phyloP scores from a whole-genome alignment of 2,797 vertebrate genomes.

The Halcyon chelicuti region DNA sequence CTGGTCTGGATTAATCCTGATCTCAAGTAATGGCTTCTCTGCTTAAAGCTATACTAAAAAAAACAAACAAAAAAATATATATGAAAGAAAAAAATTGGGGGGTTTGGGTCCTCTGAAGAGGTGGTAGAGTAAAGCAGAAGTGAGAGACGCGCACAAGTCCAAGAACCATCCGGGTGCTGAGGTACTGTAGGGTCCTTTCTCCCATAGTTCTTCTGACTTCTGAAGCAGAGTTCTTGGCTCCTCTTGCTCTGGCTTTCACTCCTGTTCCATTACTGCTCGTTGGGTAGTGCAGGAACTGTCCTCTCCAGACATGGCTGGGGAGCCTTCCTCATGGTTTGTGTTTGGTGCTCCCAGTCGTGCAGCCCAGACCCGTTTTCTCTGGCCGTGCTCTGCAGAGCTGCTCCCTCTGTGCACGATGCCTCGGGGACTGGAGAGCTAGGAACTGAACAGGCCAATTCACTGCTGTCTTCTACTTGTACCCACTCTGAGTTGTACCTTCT shows the following conservation, averaged over 20 bases:
- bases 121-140: not conserved
- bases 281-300: not conserved
- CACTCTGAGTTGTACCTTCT: not conserved
- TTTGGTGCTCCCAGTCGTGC: not conserved
- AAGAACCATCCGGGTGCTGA: not conserved
- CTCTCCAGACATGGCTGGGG: not conserved
- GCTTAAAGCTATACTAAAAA: constrained; percentile 39
- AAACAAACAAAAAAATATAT: not conserved
- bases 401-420: not conserved
- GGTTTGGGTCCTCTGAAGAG: not conserved
- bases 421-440: not conserved
- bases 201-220: not conserved
- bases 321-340: not conserved
- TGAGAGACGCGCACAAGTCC: not conserved
- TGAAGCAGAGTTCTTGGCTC: not conserved
- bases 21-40: constrained; percentile 34
- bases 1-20: constrained; percentile 30
- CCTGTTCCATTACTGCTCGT: not conserved
- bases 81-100: not conserved
- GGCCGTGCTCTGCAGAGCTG: not conserved
- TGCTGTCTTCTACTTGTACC: not conserved
- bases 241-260: not conserved
- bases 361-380: not conserved
- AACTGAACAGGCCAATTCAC: not conserved
- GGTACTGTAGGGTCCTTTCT: not conserved